Evolutionary conservation across 1,140 invertebrate species (phyloP), one percentile per base, ranked within the genome.

Genomic region (Antheraea pernyi): DNA sequence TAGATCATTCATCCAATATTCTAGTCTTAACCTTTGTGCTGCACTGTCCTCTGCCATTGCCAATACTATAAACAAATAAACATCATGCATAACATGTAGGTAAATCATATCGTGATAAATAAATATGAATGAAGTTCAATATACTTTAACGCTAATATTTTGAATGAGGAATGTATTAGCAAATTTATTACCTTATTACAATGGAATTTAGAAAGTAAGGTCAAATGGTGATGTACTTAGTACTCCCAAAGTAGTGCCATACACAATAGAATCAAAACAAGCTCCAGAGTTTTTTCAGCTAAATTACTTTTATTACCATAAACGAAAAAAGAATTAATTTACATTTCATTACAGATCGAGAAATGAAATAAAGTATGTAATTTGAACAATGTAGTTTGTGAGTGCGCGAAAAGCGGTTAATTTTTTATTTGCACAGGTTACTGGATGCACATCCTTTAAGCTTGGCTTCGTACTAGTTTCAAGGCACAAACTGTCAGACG

Each of bases 1-100:
- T 74, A 96, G 82, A 75, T 94, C 93, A 22, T 92, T 91, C 95
- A 97, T 96, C 96, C 96, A 97, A 69, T 93, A 92, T 79, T 96
- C 94, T n/a, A 95, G 86, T 81, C 95, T 89, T 46, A 91, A 77
- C 63, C 84, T 80, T 74, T 84, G 75, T 46, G 82, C 74, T 61
- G 67, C 65, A 61, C 63, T 79, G 65, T 85, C 81, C 70, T 88
- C 87, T 73, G 81, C 79, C 88, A 89, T 91, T 65, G 80, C 84
- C 70, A 76, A 36, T 69, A 75, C 87, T 89, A 67, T 46, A 85
- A 88, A 69, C 2, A 3, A 42, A 9, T 42, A 9, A 9, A 42
- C 39, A 42, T 60, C 22, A 60, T 60, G 3, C 11, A 19, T 61
- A 16, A 53, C 11, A 53, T 16, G 6, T 13, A 42, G 8, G 11